Evolutionary conservation across 2,888 invertebrate genomes (phyloP).

Genomic region (Herminia tarsipennalis): DNA sequence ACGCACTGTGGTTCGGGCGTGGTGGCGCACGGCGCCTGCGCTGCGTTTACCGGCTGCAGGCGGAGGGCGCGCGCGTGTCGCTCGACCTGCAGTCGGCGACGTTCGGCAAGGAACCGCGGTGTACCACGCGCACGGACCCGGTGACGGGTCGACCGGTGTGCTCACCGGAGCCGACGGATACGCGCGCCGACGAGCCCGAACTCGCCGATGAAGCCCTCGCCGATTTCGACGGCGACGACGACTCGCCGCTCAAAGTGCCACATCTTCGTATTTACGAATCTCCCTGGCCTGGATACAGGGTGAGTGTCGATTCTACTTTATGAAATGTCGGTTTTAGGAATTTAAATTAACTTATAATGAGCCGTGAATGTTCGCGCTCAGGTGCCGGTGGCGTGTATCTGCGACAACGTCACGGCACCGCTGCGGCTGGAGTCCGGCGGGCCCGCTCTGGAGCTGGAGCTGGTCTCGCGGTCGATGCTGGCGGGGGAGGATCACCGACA

Average conservation of each 20-base stretch:
- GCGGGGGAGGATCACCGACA: constrained; percentile 93
- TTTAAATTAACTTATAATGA: no score
- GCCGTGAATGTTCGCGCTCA: constrained; percentile 35
- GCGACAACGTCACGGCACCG: constrained; percentile 88
- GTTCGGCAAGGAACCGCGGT: constrained; percentile 87
- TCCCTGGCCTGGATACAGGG: constrained; percentile 89
- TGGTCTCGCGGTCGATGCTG: constrained; percentile 90
- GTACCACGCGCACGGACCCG: constrained; percentile 89
- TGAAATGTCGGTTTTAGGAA: no score
- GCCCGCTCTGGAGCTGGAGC: constrained; percentile 89
- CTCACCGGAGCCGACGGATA: constrained; percentile 52
- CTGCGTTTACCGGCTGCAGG: constrained; percentile 91
- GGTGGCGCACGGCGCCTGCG: constrained; percentile 92
- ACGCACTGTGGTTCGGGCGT: constrained; percentile 93
- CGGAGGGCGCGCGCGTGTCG: constrained; percentile 87
- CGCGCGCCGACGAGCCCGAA: constrained; percentile 41
- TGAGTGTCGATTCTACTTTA: constrained; percentile 40
- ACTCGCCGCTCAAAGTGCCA: constrained; percentile 75
- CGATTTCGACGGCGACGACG: constrained; percentile 58
- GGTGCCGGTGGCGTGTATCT: constrained; percentile 91
- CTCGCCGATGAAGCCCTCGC: constrained; percentile 25
- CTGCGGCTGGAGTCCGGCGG: constrained; percentile 57
- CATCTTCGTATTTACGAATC: constrained; percentile 88
- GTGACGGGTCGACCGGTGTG: constrained; percentile 88
- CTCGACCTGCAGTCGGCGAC: constrained; percentile 89